Evolutionary conservation across 1,140 invertebrate genomes (phyloP), one percentile per base, ranked within the genome.

Genomic region (Drosophila virilis): DNA sequence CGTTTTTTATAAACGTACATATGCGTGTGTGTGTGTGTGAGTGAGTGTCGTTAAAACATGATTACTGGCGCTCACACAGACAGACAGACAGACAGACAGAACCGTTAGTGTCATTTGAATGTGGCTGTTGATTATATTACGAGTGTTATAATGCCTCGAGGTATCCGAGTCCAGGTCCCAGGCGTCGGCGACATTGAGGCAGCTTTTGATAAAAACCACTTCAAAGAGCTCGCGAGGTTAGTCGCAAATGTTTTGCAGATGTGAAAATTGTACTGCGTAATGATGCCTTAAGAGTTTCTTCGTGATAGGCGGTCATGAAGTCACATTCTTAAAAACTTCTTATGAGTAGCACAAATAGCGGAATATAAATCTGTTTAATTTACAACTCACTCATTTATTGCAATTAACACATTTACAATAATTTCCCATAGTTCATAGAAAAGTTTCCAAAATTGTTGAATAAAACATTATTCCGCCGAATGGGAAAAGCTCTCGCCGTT

Each of bases 91-190:
- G 70, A 75, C 68, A 60, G 83, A 86, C 84, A 88, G 82, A 88
- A 85, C 83, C 83, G 83, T 88, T 86, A 89, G 83, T 86, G 83
- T 88, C 83, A 86, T 83, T 86, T 89, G 82, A 86, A 86, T 86
- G 83, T 80, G 83, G 65, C 58, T 78, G 78, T 78, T 85, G 82
- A 66, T 60, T 64, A 78, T 78, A 54, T 82, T 82, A 74, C 71
- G 65, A 82, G 58, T 85, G 78, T 51, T 77, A 88, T 76, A 73
- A 77, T 76, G 78, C 80, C 79, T 76, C 69, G 48, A 74, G 65
- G 70, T 68, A 70, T 72, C 59, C 62, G 50, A 17, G 45, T 65
- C 65, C 81, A 67, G 68, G 68, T 84, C 74, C 55, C 59, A 81
- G 65, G 68, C 66, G 71, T 77, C 69, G 62, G 67, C 50, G 64